Evolutionary conservation across 2,797 vertebrate species (phyloP).

Genomic region (Poeciliopsis gracilis): DNA sequence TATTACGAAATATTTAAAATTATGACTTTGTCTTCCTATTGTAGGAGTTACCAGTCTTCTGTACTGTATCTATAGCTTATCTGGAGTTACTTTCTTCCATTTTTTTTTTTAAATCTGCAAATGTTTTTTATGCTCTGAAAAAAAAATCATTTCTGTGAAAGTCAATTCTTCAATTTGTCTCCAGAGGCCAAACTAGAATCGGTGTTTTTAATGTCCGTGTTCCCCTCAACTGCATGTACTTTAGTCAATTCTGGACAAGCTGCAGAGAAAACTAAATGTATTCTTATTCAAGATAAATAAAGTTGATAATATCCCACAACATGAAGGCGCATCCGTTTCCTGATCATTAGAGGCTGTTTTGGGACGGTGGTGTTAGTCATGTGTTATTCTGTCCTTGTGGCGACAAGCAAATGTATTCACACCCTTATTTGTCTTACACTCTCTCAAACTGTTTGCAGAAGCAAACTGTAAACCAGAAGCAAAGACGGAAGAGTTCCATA

Average conservation of each 20-base stretch:
- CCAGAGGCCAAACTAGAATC: neutral
- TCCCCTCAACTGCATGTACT: neutral
- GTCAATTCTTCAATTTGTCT: neutral
- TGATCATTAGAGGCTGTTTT: neutral
- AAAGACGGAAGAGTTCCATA: neutral
- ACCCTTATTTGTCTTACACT: neutral
- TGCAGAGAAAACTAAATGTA: neutral
- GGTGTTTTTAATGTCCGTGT: neutral
- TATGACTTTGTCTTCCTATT: neutral
- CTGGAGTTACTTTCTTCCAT: neutral
- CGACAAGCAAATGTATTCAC: neutral
- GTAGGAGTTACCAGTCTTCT: neutral
- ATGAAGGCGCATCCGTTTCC: neutral
- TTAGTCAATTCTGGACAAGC: neutral
- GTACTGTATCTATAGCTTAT: neutral
- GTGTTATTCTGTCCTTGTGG: neutral
- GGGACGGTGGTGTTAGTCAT: neutral
- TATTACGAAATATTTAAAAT: neutral
- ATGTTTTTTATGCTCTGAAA: neutral
- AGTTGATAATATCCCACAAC: neutral
- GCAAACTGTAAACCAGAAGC: neutral
- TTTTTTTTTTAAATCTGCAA: neutral
- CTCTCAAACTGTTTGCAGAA: neutral
- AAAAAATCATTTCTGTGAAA: neutral
- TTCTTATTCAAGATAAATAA: slow-evolving; percentile 1